Evolutionary conservation across 2,797 vertebrate genomes (phyloP), one percentile per base, ranked within the genome.

Genomic region (Gymnothorax reevesii): DNA sequence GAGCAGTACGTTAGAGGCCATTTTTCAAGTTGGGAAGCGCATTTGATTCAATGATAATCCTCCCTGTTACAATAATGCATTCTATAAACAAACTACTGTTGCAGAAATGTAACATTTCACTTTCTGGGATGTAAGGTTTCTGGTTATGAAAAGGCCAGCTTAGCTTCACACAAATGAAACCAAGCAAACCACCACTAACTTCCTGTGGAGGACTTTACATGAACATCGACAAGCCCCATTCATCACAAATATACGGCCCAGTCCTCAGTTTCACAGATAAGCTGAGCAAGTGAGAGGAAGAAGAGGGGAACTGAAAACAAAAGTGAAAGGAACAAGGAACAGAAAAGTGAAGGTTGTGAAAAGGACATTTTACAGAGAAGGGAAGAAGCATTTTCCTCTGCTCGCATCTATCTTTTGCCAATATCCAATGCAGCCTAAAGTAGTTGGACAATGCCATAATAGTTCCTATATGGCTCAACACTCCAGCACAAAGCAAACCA

Each of bases 131-230:
- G 7, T 17, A 54, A 79, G 55, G 77, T 42, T 9, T 20, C 25
- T 55, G 75, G 75, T 22, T 54, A 49, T 52, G 75, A 77, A 77
- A 77, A 57, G 57, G 22, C 17, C 8, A 25, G 20, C 54, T 52
- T 62, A n/a, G 73, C 73, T 77, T 80, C 49, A 71, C 54, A 33
- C 12, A 13, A 4, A 8, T 27, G 82, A 64, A 49, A 55, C 49
- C 20, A n/a, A 73, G 84, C 27, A 60, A n/a, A 27, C 69, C 17
- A 59, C 84, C 54, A 42, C 54, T 57, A 57, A 69, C 71, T 84
- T 84, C 86, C 86, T 84, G n/a, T 87, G 15, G 17, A 64, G 52
- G 17, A 33, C 20, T 3, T 15, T 54, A 57, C 33, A 27, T 57
- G 20, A 85, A 54, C 52, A 17, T 20, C 22, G 4, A n/a, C n/a